phyloP scores from a whole-genome alignment of 2,113 vertebrate genomes.

The Aviceda subcristata region DNA sequence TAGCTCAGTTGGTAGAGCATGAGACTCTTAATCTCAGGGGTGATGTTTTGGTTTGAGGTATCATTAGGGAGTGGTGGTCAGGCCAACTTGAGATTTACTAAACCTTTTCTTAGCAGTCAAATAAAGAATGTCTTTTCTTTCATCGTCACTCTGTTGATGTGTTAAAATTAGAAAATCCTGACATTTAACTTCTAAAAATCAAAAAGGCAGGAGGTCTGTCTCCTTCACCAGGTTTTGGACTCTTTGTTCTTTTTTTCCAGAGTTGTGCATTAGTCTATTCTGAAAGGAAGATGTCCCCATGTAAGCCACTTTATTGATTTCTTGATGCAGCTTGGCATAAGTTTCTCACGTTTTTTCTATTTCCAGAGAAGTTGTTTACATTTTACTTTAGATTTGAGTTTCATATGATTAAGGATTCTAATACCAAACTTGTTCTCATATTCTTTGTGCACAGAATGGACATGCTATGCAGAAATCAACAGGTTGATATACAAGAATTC shows the following conservation, averaged over 20 bases:
- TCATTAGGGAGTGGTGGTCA: neutral
- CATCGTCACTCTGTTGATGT: neutral
- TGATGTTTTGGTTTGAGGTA: neutral
- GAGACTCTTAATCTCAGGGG: slow-evolving; percentile 97
- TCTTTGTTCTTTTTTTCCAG: neutral
- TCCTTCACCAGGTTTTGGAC: neutral
- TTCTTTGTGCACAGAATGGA: neutral
- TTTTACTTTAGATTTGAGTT: neutral
- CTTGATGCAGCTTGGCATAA: neutral
- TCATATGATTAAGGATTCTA: neutral
- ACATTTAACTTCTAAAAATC: neutral
- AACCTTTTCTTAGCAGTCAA: neutral
- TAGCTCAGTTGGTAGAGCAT: slow-evolving; percentile 99
- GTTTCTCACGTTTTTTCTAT: neutral
- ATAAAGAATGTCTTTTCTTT: neutral
- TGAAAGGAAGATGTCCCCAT: neutral
- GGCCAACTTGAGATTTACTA: neutral
- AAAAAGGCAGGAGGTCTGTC: neutral
- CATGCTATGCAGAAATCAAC: neutral
- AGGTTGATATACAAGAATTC: neutral
- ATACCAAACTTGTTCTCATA: neutral
- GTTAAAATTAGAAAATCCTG: neutral
- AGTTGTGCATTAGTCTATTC: neutral
- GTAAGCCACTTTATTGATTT: neutral
- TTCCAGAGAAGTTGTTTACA: neutral